Base-by-base conservation (phyloP, 2,113 vertebrate genomes). In the Microcebus tavaratra region DNA sequence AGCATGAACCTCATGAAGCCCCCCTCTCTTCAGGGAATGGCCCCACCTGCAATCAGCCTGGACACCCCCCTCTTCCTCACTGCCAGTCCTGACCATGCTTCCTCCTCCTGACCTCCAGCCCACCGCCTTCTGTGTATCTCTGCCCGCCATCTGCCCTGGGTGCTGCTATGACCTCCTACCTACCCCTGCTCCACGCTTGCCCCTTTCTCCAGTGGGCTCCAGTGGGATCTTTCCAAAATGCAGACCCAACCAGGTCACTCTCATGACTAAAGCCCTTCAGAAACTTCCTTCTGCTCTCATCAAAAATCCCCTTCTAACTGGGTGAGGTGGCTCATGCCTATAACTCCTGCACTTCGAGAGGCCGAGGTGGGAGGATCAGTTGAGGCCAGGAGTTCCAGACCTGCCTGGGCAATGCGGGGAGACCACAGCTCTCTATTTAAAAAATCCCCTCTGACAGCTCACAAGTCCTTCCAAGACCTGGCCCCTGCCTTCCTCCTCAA, bases 181-280 rank as follows among this genome's bases (percentile, higher is more conserved):
- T 31, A 4, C 17, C 31, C 48, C 36, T 55, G 8, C 59, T 68
- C 73, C 2, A 1, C 20, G 36, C 50, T 5, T 67, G 57, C 14
- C 57, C 36, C 48, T n/a, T 85, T 88, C 45, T 36, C 82, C 82
- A 29, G 20, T 2, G 27, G 34, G 63, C 42, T 36, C 55, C 21
- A 21, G 17, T 53, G 55, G 76, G 59, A 68, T 29, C 79, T 91
- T 90, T 94, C 70, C 70, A 72, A 76, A 85, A 42, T 6, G 20
- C 50, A 76, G 53, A 72, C n/a, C 53, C 17, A 25, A 39, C n/a
- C 9, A 14, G 50, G 23, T 45, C 78, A n/a, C n/a, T 59, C 4
- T 84, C 45, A 25, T 83, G 15, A 27, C 50, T 29, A 20, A 86
- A 55, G 48, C 4, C 10, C 34, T 82, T n/a, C 75, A n/a, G 9